phyloP scores from a whole-genome alignment of 1,140 invertebrate species.

The Dendroctonus ponderosae region DNA sequence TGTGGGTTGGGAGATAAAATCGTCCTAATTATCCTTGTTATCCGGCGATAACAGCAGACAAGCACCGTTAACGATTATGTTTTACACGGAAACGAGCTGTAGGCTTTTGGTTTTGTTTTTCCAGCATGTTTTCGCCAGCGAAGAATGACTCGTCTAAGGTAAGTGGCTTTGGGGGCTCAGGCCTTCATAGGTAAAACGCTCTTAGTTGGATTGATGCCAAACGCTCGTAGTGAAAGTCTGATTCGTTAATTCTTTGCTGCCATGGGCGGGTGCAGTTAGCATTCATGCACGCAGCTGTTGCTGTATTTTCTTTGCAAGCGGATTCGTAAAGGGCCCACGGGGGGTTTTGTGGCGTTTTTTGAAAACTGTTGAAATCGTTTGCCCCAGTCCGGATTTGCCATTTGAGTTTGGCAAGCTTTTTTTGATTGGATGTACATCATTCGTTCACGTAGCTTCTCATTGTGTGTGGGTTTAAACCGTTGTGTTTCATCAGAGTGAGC shows the following conservation, averaged over 20 bases:
- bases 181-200: no score
- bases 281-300: background rate
- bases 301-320: background rate
- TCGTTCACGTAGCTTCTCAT: no score
- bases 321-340: background rate
- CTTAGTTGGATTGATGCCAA: no score
- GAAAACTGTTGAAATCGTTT: no score
- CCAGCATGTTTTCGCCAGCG: conserved; percentile 17
- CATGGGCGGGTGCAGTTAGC: background rate
- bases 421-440: no score
- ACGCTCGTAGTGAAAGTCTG: no score
- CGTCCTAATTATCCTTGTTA: conserved; percentile 9
- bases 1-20: conserved; percentile 15
- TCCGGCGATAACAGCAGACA: conserved; percentile 19
- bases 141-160: conserved; percentile 19
- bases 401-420: no score
- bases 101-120: conserved; percentile 29
- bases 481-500: conserved; percentile 25
- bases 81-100: conserved; percentile 11
- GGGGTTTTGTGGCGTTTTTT: no score
- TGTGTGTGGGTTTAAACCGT: no score
- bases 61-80: conserved; percentile 26
- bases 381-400: no score
- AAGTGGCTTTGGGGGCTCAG: background rate
- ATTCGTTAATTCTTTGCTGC: no score